A percentile compares a stretch with the other conserved stretches of the same genome.
Conservation (phyloP, 2,888 invertebrate genomes). For the Chrysotoxum bicinctum region DNA sequence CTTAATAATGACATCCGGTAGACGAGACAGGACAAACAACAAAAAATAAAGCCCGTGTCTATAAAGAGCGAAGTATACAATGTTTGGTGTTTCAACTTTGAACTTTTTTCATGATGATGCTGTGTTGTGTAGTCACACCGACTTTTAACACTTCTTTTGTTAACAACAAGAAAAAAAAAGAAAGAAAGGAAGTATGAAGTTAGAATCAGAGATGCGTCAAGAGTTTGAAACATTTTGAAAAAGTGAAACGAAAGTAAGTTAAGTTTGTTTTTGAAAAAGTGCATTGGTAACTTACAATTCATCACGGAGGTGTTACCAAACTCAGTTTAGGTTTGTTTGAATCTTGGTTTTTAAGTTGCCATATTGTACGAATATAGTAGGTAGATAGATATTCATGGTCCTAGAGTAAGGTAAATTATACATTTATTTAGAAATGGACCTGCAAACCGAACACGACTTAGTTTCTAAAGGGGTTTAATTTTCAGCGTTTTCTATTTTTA, state of each 20-base stretch:
- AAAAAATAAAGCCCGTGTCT: neutral
- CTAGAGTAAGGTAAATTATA: too few relatives aligned
- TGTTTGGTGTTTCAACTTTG: conserved; percentile 32
- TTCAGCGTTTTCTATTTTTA: too few relatives aligned
- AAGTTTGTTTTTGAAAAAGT: neutral
- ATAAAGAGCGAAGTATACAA: neutral
- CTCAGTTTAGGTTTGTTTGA: neutral
- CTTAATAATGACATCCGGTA: conserved; percentile 66
- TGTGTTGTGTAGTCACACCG: conserved; percentile 1
- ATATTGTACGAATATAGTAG: too few relatives aligned
- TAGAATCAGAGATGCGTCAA: conserved; percentile 13
- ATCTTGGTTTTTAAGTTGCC: too few relatives aligned
- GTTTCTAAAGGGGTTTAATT: too few relatives aligned
- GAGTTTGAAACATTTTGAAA: neutral
- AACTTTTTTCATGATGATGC: conserved; percentile 23
- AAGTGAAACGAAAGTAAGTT: neutral
- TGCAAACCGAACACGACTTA: too few relatives aligned
- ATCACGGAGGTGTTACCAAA: neutral
- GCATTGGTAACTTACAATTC: neutral
- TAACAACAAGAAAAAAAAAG: neutral
- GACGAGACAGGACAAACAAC: conserved; percentile 59
- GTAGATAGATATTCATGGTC: too few relatives aligned
- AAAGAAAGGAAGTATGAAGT: neutral
- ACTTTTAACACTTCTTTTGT: conserved; percentile 59
- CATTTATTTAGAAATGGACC: too few relatives aligned